These are phyloP conservation scores for Neolamprologus multifasciatus DNA, from an alignment of 2,797 vertebrate species.

Conservation along the genomic window DNA sequence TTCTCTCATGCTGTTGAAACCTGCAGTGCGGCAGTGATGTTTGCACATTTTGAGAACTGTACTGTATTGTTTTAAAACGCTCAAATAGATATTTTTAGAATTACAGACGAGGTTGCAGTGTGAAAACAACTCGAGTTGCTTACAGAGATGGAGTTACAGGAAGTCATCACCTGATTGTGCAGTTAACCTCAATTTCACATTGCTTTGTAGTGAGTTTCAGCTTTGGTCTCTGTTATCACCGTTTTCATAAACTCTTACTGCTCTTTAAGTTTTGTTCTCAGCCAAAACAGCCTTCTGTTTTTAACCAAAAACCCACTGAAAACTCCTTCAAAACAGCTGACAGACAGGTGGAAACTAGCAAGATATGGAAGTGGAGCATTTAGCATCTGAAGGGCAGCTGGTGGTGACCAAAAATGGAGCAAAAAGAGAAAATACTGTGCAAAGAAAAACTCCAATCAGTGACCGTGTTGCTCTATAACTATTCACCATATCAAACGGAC, in stretches of 20 bases:
- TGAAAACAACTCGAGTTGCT: not conserved
- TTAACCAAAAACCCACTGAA: not conserved
- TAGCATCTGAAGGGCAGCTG: not conserved
- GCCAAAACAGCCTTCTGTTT: not conserved
- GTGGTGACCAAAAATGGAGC: not conserved
- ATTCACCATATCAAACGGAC: rapidly evolving
- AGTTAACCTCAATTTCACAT: not conserved
- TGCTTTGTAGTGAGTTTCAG: not conserved
- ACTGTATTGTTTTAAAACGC: not conserved
- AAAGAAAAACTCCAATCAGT: not conserved
- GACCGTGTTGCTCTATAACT: not conserved
- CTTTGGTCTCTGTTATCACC: not conserved
- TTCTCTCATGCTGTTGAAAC: not conserved
- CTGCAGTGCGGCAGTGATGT: rapidly evolving
- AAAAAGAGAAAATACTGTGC: not conserved
- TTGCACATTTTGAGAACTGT: not conserved
- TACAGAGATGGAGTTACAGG: not conserved
- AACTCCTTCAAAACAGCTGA: not conserved
- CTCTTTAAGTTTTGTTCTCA: not conserved
- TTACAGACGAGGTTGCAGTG: not conserved
- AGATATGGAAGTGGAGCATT: not conserved
- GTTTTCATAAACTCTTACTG: not conserved
- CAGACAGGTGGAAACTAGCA: not conserved
- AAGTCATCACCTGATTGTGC: not conserved
- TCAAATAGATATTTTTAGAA: not conserved